Evolutionary conservation across 1,140 invertebrate genomes (phyloP), one percentile per base, ranked within the genome.

Genomic region (Drosophila ananassae): DNA sequence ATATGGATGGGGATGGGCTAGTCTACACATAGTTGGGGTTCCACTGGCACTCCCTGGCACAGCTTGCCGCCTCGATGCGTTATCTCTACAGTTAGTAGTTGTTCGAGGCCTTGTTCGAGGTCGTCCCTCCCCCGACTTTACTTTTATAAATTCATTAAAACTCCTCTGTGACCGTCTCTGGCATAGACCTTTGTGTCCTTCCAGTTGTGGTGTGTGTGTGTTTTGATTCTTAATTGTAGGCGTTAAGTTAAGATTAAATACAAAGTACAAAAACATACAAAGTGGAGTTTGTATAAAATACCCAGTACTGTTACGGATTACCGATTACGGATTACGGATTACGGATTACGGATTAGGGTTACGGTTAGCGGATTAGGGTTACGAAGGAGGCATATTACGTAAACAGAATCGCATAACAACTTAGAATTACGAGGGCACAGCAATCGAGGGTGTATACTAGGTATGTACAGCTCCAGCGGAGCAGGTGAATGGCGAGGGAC

Each of bases 401-500:
- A 87, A 87, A 87, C 39, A 71, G 60, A 67, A 87, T 63, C 21
- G 67, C 41, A 75, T 87, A 87, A 85, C 83, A 85, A 85, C 78
- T 82, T 82, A 85, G 57, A 50, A 85, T 68, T 67, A 84, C 50
- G 55, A 81, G 68, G 56, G 73, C 82, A 81, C 83, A 85, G 83
- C 82, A 85, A 82, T 85, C 74, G 25, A 85, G 60, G 68, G 61
- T 58, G 52, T 87, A 82, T 77, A 87, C 73, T 78, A 87, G 69
- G 64, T 85, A 85, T 85, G 78, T 85, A 85, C 82, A 85, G 73
- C 52, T 81, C 77, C 82, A 57, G 64, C 80, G 69, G 77, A 89
- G 79, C 61, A 63, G 60, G 61, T 81, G 69, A 74, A 85, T 87
- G 80, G 69, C 81, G 68, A 85, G 73, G 60, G 76, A 74, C 57